These are phyloP conservation scores for Lithophane leautieri DNA, from an alignment of 2,888 invertebrate genomes.

Conservation along the genomic window DNA sequence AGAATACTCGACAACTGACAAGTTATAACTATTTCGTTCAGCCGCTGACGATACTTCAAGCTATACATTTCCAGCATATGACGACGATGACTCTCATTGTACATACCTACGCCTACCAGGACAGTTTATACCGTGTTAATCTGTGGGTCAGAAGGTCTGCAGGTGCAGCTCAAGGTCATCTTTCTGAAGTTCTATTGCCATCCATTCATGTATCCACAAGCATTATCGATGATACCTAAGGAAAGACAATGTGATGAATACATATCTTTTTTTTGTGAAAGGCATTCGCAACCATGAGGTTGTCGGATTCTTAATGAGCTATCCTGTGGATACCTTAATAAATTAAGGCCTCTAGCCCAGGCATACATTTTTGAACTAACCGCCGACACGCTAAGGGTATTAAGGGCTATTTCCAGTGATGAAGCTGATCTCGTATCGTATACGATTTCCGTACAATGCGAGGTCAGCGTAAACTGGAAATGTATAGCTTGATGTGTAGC, in stretches of 20 bases:
- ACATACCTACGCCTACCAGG: too few species aligned
- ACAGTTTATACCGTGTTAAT: not conserved
- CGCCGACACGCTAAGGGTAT: too few species aligned
- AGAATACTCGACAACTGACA: too few species aligned
- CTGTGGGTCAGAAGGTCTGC: not conserved
- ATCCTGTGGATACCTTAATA: not conserved
- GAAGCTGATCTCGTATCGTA: too few species aligned
- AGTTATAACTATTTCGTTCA: too few species aligned
- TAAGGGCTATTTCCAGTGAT: too few species aligned
- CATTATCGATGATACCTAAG: not conserved
- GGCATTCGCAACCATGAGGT: not conserved
- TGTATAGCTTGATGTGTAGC: too few species aligned
- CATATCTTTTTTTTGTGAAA: not conserved
- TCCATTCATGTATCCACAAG: not conserved
- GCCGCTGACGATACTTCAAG: too few species aligned
- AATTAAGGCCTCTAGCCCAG: not conserved
- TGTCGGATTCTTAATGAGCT: not conserved
- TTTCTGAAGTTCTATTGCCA: not conserved
- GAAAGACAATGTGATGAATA: not conserved
- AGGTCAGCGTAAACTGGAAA: too few species aligned
- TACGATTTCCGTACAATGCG: too few species aligned
- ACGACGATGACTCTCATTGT: not conserved
- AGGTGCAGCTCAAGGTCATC: not conserved
- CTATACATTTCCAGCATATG: not conserved
- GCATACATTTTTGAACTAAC: not conserved